Conservation (phyloP, 2,113 vertebrate genomes). For the Nerophis lumbriciformis region DNA sequence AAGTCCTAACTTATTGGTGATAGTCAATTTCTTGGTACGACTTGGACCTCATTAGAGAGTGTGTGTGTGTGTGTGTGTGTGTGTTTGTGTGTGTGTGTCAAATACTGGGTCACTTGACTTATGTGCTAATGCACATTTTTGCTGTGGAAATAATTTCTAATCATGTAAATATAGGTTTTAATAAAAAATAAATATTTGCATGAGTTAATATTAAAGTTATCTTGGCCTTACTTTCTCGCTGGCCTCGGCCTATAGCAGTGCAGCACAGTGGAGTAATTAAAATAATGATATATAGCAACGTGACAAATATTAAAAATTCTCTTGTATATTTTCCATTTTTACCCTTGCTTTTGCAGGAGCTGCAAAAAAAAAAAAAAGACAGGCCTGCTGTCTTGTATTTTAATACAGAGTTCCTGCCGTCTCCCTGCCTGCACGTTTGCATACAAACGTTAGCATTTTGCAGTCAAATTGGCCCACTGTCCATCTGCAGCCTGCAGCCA, state of each 20-base stretch:
- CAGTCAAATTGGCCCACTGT: slow-evolving; percentile 26
- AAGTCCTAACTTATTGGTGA: too few species aligned
- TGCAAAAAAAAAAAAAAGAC: slow-evolving; percentile 12
- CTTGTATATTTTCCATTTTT: slow-evolving; percentile 13
- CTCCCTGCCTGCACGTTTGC: slow-evolving; percentile 22
- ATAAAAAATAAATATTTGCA: too few species aligned
- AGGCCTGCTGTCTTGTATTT: slow-evolving; percentile 17
- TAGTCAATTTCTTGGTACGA: too few species aligned
- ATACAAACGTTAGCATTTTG: slow-evolving; percentile 20
- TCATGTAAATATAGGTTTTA: too few species aligned
- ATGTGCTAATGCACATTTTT: too few species aligned
- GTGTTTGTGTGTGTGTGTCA: too few species aligned
- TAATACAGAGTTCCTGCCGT: slow-evolving; percentile 12
- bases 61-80: too few species aligned
- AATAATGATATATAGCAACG: slow-evolving; percentile 4
- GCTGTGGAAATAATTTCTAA: too few species aligned
- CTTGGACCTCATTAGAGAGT: too few species aligned
- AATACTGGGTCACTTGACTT: too few species aligned
- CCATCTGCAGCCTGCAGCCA: slow-evolving; percentile 25
- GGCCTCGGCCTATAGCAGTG: slow-evolving; percentile 19
- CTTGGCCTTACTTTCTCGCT: slow-evolving; percentile 27
- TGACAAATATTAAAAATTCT: slow-evolving; percentile 18
- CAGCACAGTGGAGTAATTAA: not conserved
- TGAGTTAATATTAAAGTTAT: not conserved
- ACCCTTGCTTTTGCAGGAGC: slow-evolving; percentile 5